These are phyloP conservation scores for Rhinolophus ferrumequinum DNA, from an alignment of 2,113 vertebrate species.

Conservation along the genomic window DNA sequence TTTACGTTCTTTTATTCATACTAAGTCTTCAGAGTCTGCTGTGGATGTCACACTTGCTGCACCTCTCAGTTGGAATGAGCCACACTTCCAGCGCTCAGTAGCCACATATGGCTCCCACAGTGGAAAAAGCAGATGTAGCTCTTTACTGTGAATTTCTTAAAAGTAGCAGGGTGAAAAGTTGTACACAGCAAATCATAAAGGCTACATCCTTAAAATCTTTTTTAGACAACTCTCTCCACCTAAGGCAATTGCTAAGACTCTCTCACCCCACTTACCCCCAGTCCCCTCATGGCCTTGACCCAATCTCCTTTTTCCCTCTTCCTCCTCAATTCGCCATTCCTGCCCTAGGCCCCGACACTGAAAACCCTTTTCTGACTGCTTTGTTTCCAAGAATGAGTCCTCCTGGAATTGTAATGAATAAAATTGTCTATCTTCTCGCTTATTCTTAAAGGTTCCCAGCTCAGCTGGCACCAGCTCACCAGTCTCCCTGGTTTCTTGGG, in stretches of 20 bases:
- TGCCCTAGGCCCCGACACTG: not conserved
- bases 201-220: not conserved
- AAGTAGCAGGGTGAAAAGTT: not conserved
- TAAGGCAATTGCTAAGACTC: not conserved
- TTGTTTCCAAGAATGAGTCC: not conserved
- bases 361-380: not conserved
- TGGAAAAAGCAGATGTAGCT: not conserved
- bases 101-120: not conserved
- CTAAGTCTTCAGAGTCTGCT: not conserved
- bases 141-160: not conserved
- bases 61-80: not conserved
- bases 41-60: not conserved
- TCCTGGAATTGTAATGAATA: not conserved
- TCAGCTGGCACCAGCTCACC: not conserved
- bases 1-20: not conserved
- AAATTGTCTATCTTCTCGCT: not conserved
- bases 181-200: not conserved
- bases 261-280: not conserved
- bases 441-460: not conserved
- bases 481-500: not conserved
- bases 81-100: not conserved
- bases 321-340: not conserved
- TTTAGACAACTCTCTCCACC: not conserved
- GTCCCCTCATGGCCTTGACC: not conserved
- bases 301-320: not conserved